Evolutionary conservation across 1,140 invertebrate genomes (phyloP), one percentile per base, ranked within the genome.

Genomic region (Drosophila obscura): DNA sequence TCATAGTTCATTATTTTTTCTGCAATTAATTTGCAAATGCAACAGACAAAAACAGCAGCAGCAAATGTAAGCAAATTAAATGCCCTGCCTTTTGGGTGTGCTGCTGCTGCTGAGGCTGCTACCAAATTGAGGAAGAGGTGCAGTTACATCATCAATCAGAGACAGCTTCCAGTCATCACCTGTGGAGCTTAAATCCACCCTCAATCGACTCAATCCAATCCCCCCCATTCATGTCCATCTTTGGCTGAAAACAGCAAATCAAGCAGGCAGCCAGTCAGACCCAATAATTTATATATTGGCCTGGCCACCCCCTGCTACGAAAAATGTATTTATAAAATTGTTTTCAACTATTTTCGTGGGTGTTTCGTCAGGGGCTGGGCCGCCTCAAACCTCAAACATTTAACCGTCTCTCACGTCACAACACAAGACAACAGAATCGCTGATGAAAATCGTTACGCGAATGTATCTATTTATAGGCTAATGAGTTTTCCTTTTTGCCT

Each of bases 401-500:
- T 15, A 65, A 41, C 24, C n/a, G 31, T 41, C 28, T 71, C 65
- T 57, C 56, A 65, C 41, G 66, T 67, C 39, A 31, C 41, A 75
- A 67, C 53, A 78, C 45, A 69, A 77, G 45, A 44, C 28, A 65
- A 45, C 43, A 31, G 52, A 74, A 74, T 57, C 19, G 41, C 43
- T 43, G 43, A 41, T 56, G 41, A 55, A 73, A 66, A 57, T 24
- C 43, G 50, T 50, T 59, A 52, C 77, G 63, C 67, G 75, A 74
- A 77, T 75, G 28, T 41, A 6, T 62, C 68, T 88, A 87, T 76
- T 88, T 82, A 82, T 79, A 80, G 77, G 77, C 62, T 81, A 84
- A 84, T 85, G 81, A 85, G 81, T 77, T 85, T 84, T 77, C 73
- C 49, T 84, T 80, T 73, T 83, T 66, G 19, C 51, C 68, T 64